phyloP scores from a whole-genome alignment of 2,113 vertebrate species.

The Gasterosteus nipponicus region DNA sequence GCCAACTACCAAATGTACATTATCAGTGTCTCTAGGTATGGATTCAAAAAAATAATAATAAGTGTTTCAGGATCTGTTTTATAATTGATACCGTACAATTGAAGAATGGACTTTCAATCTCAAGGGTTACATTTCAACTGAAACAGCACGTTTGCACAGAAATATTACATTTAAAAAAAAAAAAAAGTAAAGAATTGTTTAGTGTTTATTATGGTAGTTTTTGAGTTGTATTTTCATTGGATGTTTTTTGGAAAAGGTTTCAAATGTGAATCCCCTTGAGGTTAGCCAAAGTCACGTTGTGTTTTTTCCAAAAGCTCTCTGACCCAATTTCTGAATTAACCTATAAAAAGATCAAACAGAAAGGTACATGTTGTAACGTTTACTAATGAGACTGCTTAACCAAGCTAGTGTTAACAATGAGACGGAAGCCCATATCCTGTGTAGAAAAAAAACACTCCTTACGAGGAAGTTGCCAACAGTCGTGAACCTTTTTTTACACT shows the following conservation, averaged over 20 bases:
- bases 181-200: no score
- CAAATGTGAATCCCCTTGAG: not conserved
- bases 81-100: not conserved
- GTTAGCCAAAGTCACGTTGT: not conserved
- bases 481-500: not conserved
- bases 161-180: no score
- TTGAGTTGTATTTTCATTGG: no score
- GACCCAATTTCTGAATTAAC: not conserved
- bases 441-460: not conserved
- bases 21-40: not conserved
- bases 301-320: not conserved
- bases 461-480: not conserved
- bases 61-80: not conserved
- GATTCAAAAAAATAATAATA: not conserved
- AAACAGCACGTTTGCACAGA: not conserved
- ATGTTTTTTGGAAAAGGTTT: no score
- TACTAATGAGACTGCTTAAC: not conserved
- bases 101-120: not conserved
- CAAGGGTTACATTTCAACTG: not conserved
- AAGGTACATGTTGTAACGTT: not conserved
- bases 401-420: not conserved
- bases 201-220: no score
- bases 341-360: not conserved
- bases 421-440: not conserved
- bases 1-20: not conserved